Percentiles rank a stretch among this genome's conserved stretches.
Conservation (phyloP, 2,888 invertebrate species). For the Lottia gigantea region DNA sequence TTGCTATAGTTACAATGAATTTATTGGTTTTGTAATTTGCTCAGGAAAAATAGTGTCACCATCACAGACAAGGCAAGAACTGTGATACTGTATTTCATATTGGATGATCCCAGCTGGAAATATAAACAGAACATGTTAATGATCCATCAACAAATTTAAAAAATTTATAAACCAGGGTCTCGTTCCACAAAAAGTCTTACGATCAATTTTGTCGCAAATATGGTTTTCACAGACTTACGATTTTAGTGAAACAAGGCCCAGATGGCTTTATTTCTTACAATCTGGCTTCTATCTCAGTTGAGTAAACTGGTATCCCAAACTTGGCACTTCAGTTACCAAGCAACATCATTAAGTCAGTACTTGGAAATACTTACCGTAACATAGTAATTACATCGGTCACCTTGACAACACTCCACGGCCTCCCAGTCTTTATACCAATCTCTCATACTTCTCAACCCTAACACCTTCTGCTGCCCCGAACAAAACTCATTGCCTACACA, state of each 20-base stretch:
- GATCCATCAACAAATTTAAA: too few species aligned
- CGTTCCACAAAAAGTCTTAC: too few species aligned
- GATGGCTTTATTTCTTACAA: too few species aligned
- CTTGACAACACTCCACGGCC: constrained; percentile 94
- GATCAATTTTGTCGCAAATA: too few species aligned
- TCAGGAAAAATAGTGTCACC: not conserved
- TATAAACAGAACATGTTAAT: not conserved
- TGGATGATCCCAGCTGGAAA: constrained; percentile 39
- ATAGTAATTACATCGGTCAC: constrained; percentile 94
- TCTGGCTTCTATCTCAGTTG: too few species aligned
- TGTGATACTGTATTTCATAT: constrained; percentile 28
- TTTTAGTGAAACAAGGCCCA: too few species aligned
- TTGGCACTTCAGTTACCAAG: too few species aligned
- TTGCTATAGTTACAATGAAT: too few species aligned
- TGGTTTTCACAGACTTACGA: too few species aligned
- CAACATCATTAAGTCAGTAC: too few species aligned
- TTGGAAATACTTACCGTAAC: constrained; percentile 82
- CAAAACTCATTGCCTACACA: constrained; percentile 87
- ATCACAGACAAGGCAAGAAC: constrained; percentile 20
- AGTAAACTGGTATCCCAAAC: too few species aligned
- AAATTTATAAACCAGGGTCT: too few species aligned
- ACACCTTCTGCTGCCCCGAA: constrained; percentile 76
- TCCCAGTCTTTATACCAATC: constrained; percentile 92
- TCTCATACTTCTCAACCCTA: constrained; percentile 59
- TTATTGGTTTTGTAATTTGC: not conserved